Percentiles rank a stretch among this genome's conserved stretches.
These are phyloP conservation scores for Xiphias gladius DNA, from an alignment of 2,113 vertebrate genomes.

Conservation along the genomic window DNA sequence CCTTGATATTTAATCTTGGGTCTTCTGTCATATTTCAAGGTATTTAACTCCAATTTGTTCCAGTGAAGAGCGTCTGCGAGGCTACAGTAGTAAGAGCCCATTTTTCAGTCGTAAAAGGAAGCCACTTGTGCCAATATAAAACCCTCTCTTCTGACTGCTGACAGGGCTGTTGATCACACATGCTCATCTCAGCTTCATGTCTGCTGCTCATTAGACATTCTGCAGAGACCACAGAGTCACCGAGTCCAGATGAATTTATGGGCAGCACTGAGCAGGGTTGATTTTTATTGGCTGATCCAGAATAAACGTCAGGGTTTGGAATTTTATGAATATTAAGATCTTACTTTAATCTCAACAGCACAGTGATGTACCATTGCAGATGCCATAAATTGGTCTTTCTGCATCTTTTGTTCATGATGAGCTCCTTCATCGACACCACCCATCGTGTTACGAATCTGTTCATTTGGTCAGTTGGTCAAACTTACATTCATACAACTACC, in stretches of 20 bases:
- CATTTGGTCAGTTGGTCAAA: not conserved
- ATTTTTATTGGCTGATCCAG: not conserved
- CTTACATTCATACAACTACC: too few species aligned
- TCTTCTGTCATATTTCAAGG: slow-evolving; percentile 47
- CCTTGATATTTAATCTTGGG: slow-evolving; percentile 51
- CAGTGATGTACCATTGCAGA: not conserved
- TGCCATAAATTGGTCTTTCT: not conserved
- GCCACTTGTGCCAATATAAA: slow-evolving; percentile 47
- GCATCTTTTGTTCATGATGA: not conserved
- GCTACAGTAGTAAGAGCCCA: slow-evolving; percentile 2
- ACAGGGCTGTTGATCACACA: slow-evolving; percentile 22
- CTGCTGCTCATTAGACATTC: slow-evolving; percentile 16
- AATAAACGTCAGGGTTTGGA: not conserved
- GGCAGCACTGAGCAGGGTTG: not conserved
- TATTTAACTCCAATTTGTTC: slow-evolving; percentile 55
- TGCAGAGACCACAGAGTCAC: not conserved
- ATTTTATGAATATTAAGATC: not conserved
- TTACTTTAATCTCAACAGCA: not conserved
- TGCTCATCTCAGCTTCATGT: slow-evolving; percentile 1
- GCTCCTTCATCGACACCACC: not conserved
- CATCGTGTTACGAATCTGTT: not conserved
- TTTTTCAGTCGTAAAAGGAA: slow-evolving; percentile 14
- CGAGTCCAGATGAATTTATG: not conserved
- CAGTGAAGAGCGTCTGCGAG: slow-evolving; percentile 25
- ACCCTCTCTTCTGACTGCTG: slow-evolving; percentile 25